Evolutionary conservation across 2,888 invertebrate genomes (phyloP), one percentile per base, ranked within the genome.

Genomic region (Lochmaea crataegi): DNA sequence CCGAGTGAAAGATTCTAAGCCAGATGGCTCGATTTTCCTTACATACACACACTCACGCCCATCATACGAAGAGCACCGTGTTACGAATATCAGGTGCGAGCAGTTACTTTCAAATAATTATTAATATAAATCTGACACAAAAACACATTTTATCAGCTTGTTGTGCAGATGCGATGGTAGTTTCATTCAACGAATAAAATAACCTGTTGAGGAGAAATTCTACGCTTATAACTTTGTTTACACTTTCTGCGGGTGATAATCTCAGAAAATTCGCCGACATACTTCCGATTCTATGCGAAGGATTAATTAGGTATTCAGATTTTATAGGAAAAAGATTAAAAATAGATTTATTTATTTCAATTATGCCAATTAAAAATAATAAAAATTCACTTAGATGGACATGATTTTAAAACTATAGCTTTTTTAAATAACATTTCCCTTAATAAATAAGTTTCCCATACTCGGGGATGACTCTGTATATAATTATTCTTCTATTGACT

Each of bases 161-260:
- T 53, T 18, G 53, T 14, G 14, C 18, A 53, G 7, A 53, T 53
- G 16, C 16, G 16, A 53, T 53, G 53, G 10, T 16, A 16, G n/a
- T 53, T 65, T 56, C 65, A 53, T 65, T 38, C 38, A 65, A 56
- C 53, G 56, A 53, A 53, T 65, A 65, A 65, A 53, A 56, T 32
- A 65, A 56, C 65, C 56, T 65, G 65, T 65, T 65, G 41, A 38
- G 65, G 65, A 65, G 65, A 65, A 65, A 65, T 65, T 65, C 18
- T 56, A 18, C 10, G 53, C 53, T 2, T 7, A 38, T 53, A 53
- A 53, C 53, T 53, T 53, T 53, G 53, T 53, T 53, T 53, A 53
- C 53, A 53, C 53, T 53, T 53, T 53, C 11, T 56, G 56, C 53
- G 18, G 41, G 11, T 18, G 65, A 65, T 65, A 42, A 61, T 64